Conservation (phyloP, 2,113 vertebrate species). For the Paradoxurus hermaphroditus region DNA sequence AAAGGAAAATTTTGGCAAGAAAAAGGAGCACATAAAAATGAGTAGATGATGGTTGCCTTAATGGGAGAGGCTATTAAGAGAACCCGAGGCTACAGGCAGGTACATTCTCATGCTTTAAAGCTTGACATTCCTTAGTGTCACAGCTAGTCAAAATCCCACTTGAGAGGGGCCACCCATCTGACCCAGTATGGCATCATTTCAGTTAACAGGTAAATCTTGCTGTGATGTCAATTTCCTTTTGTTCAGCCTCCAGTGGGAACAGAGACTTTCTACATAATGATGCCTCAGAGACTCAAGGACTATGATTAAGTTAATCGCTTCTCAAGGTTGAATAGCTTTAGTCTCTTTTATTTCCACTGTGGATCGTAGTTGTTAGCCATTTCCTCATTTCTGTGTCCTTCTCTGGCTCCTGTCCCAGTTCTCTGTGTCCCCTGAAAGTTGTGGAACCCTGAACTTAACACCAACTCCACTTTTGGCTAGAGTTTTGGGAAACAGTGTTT, state of each 20-base stretch:
- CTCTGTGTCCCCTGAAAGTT: slow-evolving; percentile 34
- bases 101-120: background rate
- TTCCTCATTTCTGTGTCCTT: slow-evolving; percentile 49
- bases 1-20: background rate
- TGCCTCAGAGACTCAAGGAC: background rate
- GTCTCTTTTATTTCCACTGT: slow-evolving; percentile 18
- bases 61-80: background rate
- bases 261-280: slow-evolving; percentile 23
- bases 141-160: background rate
- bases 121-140: background rate
- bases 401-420: slow-evolving; percentile 38
- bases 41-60: background rate
- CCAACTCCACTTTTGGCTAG: background rate
- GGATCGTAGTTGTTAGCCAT: background rate
- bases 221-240: slow-evolving; percentile 20
- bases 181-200: background rate
- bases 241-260: background rate
- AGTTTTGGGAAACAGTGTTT: slow-evolving; percentile 30
- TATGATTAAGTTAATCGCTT: slow-evolving; percentile 44
- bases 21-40: background rate
- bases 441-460: slow-evolving; percentile 40
- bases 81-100: background rate
- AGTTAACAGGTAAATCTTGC: background rate
- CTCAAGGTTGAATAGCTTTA: slow-evolving; percentile 43
- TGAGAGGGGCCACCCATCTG: background rate